Evolutionary conservation across 2,797 vertebrate genomes (phyloP), one percentile per base, ranked within the genome.

Genomic region (Melanotaenia trifasciata): DNA sequence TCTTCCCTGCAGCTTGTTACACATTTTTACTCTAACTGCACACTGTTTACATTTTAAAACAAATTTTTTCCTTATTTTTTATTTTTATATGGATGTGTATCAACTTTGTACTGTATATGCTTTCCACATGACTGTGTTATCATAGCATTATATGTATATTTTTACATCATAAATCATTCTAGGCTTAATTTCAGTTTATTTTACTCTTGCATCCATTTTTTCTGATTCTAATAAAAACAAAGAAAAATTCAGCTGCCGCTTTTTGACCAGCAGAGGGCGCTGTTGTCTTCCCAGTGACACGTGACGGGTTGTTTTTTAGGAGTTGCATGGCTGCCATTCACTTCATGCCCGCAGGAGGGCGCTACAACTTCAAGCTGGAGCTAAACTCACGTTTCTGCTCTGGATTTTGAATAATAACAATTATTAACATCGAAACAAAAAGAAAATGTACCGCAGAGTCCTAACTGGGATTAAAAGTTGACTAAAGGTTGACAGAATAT

Each of bases 181-280:
- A 30, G 28, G 4, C 28, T 30, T 30, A 30, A 30, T 30, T 30
- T 30, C 28, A 30, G 28, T 30, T 30, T 30, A 30, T 30, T 30
- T 4, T 30, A 30, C 28, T 30, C 28, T 30, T 30, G 28, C 28
- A 30, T 30, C 28, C 28, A 30, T 30, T 30, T 30, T 30, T 30
- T 30, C 28, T 4, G 28, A 30, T 30, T 30, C 28, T 30, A 30
- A 30, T 30, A 30, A 30, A 30, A 30, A 30, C 28, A 28, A 28
- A 28, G 4, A 28, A 30, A 30, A 30, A 30, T 30, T 4, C 1
- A 26, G 28, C 28, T 30, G 24, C 7, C 35, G 4, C 8, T 8
- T 2, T 18, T 51, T 0, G 20, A 1, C 58, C 89, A 70, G 20
- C 20, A 18, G 81, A 38, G 28, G 87, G 77, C 66, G 86, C 81